Base-by-base conservation (phyloP, 2,888 invertebrate genomes). In the Nemotelus pantherinus region DNA sequence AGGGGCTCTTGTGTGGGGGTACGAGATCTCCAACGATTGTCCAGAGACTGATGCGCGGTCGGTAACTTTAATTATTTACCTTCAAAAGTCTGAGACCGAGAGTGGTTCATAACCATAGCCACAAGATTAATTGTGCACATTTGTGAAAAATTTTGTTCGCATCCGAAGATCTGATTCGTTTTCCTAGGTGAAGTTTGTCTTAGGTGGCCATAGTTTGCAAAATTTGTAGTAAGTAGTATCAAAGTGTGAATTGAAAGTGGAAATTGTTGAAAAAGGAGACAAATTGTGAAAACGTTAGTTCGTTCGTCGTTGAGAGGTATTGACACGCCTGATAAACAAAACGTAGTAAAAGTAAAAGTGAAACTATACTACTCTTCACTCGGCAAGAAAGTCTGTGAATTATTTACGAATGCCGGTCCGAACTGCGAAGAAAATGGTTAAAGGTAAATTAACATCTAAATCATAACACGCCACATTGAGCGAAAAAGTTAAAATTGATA, bases 1-100 rank as follows among this genome's bases (percentile, higher is more conserved):
- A 48, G 74, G 70, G 70, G 55, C 50, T 44, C 6, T 43, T 70
- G 53, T 43, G 70, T 70, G 70, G 70, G 70, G 70, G 53, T 55
- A 41, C 25, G 25, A 70, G 53, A 43, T 43, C 7, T 53, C 43
- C 4, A 43, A 43, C 41, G 55, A 25, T n/a, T 9, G 43, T 70
- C 53, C 43, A 65, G 4, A 25, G 41, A 63, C 39, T 39, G 70
- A 55, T 53, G 55, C 5, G 53, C 68, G 25, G 68, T 63, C 57
- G 10, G 63, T 43, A 41, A 53, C 25, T 25, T 50, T 9, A 41
- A 41, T 70, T 70, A 50, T 70, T 67, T 48, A 53, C 43, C 44
- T 53, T 70, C 25, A 25, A 25, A 25, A 25, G 25, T 25, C 25
- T 25, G 50, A 44, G 10, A 39, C 55, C 7, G 45, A 44, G 41